These are phyloP conservation scores for Danio choprae DNA, from an alignment of 2,797 vertebrate species.

Conservation along the genomic window DNA sequence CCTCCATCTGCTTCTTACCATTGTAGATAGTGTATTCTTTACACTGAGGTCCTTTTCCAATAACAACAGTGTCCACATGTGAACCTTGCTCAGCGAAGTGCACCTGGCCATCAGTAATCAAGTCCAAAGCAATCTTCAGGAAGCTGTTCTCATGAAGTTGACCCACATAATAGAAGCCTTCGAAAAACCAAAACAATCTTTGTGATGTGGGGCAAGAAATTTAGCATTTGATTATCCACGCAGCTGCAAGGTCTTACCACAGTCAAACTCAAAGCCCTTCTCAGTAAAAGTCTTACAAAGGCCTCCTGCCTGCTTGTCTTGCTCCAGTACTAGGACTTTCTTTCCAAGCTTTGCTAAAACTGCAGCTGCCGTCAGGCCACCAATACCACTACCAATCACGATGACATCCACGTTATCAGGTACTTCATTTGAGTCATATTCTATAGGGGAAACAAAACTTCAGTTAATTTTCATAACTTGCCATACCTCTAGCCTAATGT, in stretches of 20 bases:
- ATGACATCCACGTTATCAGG: conserved; percentile 5
- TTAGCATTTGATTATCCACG: rapidly evolving
- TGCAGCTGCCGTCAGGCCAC: conserved; percentile 15
- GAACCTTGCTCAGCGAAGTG: conserved; percentile 19
- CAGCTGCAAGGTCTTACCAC: not conserved
- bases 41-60: not conserved
- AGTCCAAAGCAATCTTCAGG: conserved; percentile 25
- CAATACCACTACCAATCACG: conserved; percentile 31
- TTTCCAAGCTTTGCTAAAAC: conserved; percentile 31
- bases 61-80: conserved; percentile 15
- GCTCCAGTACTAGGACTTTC: conserved; percentile 38
- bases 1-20: conserved; percentile 29
- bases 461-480: no score
- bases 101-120: conserved; percentile 23
- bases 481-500: no score
- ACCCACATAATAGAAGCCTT: conserved; percentile 22
- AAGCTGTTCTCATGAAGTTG: conserved; percentile 39
- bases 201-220: not conserved
- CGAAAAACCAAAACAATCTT: not conserved
- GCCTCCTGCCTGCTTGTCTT: conserved; percentile 32
- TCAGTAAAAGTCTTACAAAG: conserved; percentile 33
- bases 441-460: not conserved
- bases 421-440: conserved; percentile 16
- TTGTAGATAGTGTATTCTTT: conserved; percentile 18
- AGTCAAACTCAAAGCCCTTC: conserved; percentile 37